A percentile compares a stretch with the other conserved stretches of the same genome.
These are phyloP conservation scores for Mustela nigripes DNA, from an alignment of 2,113 vertebrate species.

Conservation along the genomic window DNA sequence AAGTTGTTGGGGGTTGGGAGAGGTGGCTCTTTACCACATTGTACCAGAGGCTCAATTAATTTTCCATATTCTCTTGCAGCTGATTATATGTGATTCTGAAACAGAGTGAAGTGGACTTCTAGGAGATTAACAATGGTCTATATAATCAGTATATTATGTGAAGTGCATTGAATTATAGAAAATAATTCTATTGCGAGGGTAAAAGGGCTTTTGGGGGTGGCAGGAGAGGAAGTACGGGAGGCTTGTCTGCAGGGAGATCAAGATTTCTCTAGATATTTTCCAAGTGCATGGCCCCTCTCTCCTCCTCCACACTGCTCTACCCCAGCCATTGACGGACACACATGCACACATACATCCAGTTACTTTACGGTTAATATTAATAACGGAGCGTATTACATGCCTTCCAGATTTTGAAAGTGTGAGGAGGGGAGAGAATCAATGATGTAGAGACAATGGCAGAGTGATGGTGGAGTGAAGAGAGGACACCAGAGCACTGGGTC, in stretches of 20 bases:
- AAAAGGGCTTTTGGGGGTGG: not conserved
- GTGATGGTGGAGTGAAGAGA: not conserved
- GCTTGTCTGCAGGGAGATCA: not conserved
- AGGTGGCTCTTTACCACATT: not conserved
- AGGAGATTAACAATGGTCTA: not conserved
- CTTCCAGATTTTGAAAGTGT: not conserved
- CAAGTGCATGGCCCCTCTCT: not conserved
- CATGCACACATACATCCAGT: not conserved
- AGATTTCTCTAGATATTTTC: not conserved
- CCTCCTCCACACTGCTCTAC: fast-evolving
- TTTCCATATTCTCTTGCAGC: not conserved
- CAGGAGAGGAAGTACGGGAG: not conserved
- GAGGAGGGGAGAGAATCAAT: not conserved
- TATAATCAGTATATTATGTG: not conserved
- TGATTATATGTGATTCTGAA: not conserved
- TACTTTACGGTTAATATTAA: not conserved
- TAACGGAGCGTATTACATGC: not conserved
- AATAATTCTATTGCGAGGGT: not conserved
- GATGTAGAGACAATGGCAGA: not conserved
- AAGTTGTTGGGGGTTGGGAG: not conserved
- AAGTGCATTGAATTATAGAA: not conserved
- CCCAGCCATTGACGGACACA: fast-evolving
- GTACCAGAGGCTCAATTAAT: not conserved
- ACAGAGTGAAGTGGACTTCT: not conserved
- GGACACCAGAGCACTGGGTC: not conserved